These are phyloP conservation scores for Ascaphus truei DNA, from an alignment of 2,113 vertebrate genomes.

Conservation along the genomic window DNA sequence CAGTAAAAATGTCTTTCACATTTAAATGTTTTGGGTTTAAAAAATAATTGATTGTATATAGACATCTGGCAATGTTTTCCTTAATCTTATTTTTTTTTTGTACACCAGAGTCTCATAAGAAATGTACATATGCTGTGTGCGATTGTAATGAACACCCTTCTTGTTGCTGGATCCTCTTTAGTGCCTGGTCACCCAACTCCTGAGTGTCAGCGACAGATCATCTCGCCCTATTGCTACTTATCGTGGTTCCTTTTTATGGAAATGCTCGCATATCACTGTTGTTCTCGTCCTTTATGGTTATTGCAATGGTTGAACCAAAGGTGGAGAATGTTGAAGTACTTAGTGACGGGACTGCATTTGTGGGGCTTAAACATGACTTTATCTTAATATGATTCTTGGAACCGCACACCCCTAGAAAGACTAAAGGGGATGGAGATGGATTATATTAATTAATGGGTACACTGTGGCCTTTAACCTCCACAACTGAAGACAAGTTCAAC, in stretches of 20 bases:
- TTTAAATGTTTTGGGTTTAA: slow-evolving; percentile 66
- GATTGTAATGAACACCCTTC: not conserved
- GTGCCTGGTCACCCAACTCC: slow-evolving; percentile 9
- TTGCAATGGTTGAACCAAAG: too few relatives aligned
- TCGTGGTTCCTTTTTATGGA: not conserved
- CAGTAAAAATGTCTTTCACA: slow-evolving; percentile 64
- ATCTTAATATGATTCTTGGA: slow-evolving; percentile 56
- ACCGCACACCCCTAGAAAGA: slow-evolving; percentile 54
- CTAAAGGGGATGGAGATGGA: slow-evolving; percentile 66
- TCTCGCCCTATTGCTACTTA: not conserved
- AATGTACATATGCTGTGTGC: slow-evolving; percentile 47
- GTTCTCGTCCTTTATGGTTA: not conserved
- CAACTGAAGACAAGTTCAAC: slow-evolving; percentile 65
- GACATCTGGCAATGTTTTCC: slow-evolving; percentile 59
- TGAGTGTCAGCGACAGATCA: not conserved
- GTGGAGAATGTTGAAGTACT: slow-evolving; percentile 28
- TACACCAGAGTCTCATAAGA: slow-evolving; percentile 55
- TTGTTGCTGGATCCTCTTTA: slow-evolving; percentile 10
- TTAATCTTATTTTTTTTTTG: slow-evolving; percentile 55
- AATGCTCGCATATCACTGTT: too few relatives aligned
- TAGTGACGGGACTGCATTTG: slow-evolving; percentile 35
- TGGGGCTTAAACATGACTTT: slow-evolving; percentile 46
- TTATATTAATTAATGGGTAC: slow-evolving; percentile 67
- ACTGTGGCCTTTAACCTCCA: slow-evolving; percentile 64
- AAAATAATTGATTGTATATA: slow-evolving; percentile 64